Base-by-base conservation (phyloP, 2,797 vertebrate genomes). In the Okamejei kenojei region DNA sequence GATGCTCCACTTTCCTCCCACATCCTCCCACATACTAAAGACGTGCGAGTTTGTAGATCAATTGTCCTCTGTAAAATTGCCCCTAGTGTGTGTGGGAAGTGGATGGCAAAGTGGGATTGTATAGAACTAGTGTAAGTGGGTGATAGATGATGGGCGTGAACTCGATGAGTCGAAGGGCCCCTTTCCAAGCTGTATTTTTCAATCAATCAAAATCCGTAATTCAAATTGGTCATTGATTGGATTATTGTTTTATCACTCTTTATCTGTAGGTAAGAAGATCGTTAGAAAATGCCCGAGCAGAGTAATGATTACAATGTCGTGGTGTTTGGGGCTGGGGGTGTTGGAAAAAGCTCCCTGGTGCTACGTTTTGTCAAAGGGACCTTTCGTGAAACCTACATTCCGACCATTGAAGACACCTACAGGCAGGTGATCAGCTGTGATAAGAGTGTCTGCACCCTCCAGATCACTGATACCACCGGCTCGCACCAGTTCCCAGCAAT, bases 341-440 rank as follows among this genome's bases (percentile, higher is more conserved):
- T 99, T 65, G 98, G 98, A 79, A 99, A 99, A 96, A 99, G 98
- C 96, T 99, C 98, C 3, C 96, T 99, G 96, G 98, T 99, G 93
- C 97, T 99, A 93, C 98, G 98, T 93, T 99, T 99, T 1, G 98
- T 99, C 45, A 99, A 99, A 95, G 98, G 98, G 93, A 99, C 98
- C 3, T 99, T 99, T 96, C 97, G 98, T 0, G 98, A 99, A 96
- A 98, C 98, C 93, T 99, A 99, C 96, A 99, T 99, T 96, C 98
- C 98, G 94, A 99, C 98, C 0, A 98, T 99, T 7, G 98, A 99
- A 97, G 98, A 99, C 97, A 99, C 98, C 29, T 99, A 99, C 95
- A 97, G 98, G 90, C 98, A 99, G 96, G 98, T 99, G 95, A 99
- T 99, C 97, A 98, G 98, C 97, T 99, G 98, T 0, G 98, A 99